phyloP scores from a whole-genome alignment of 2,113 vertebrate genomes.

The Corythaeola cristata region DNA sequence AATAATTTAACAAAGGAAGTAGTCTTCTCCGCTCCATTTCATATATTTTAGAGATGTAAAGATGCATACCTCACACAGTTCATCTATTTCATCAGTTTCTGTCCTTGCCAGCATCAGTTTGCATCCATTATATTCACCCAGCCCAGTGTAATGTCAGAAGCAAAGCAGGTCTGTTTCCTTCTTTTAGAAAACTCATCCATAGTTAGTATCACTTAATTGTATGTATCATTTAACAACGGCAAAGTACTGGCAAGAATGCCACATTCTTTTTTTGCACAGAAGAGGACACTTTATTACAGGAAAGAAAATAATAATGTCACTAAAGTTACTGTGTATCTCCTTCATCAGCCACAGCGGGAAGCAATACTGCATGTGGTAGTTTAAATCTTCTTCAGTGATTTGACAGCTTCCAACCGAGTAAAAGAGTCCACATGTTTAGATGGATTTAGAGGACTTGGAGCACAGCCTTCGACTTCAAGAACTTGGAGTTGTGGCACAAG shows the following conservation, averaged over 20 bases:
- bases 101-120: background rate
- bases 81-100: background rate
- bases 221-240: background rate
- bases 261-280: background rate
- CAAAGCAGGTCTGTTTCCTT: background rate
- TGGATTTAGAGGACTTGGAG: constrained; percentile 5
- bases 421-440: background rate
- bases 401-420: constrained; percentile 33
- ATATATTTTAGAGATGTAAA: background rate
- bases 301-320: constrained; percentile 22
- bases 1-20: background rate
- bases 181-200: background rate
- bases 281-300: background rate
- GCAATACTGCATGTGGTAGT: background rate
- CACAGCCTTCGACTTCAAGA: background rate
- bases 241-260: background rate
- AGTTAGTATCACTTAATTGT: background rate
- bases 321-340: background rate
- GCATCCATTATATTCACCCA: background rate
- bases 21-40: background rate
- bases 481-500: background rate
- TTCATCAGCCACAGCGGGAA: constrained; percentile 49
- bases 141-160: background rate
- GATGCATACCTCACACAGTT: background rate
- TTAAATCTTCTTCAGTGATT: constrained; percentile 17